Evolutionary conservation across 2,797 vertebrate genomes (phyloP), one percentile per base, ranked within the genome.

Genomic region (Typhlichthys subterraneus): DNA sequence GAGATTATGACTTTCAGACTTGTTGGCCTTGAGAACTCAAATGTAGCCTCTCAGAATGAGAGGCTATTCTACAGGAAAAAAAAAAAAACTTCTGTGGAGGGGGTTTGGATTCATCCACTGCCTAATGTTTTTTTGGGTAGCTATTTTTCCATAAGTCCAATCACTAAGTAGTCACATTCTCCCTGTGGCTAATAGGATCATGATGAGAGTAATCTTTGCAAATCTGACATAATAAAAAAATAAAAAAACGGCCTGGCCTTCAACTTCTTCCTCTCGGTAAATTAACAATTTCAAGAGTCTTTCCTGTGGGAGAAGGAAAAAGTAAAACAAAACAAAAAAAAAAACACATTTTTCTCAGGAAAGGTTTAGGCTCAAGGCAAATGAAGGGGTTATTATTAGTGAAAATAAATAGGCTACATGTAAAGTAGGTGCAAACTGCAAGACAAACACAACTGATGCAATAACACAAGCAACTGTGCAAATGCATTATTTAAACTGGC

Each of bases 191-290:
- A 94, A 94, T 93, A 92, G 91, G 92, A 92, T 93, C 90, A 92
- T 92, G 88, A 89, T 92, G 88, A 84, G 86, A 88, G 89, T 93
- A 93, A 94, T 94, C 91, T 93, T 89, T 87, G 76, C 84, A 93
- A 92, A 93, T 93, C 91, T 93, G 90, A 90, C 90, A 91, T 85
- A 82, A 85, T 85, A 82, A 86, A 92, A 89, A 70, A 85, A 87
- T 80, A 87, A 92, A 89, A 89, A 79, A 90, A 89, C 89, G 90
- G 84, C 83, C 87, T 78, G 86, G 89, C 91, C 90, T 93, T 93
- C 91, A 92, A 89, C 91, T 92, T 90, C 87, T 92, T 92, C 91
- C 90, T 91, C 73, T 91, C 79, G 80, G 88, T 90, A 91, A 92
- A 89, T 91, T 88, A 92, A 92, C 89, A 90, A 87, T 90, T 87